Conservation (phyloP, 1,140 invertebrate genomes). For the honey bee (Apis mellifera) region Amel_HAv3.1 CM009934.2:2866001-2866500, state of each 20-base stretch:
- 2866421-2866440: conserved; percentile 11
- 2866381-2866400: background rate
- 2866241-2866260: background rate
- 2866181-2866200: background rate
- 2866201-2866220: conserved; percentile 8
- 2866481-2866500: conserved; percentile 7
- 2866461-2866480: background rate
- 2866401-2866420: conserved; percentile 12
- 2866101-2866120: too few relatives aligned
- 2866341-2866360: background rate
- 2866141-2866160: too few relatives aligned
- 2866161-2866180: background rate
- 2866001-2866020: too few relatives aligned
- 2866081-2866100: too few relatives aligned
- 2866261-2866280: too few relatives aligned
- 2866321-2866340: conserved; percentile 29
- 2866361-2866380: background rate
- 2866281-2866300: background rate
- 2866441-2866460: background rate
- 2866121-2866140: too few relatives aligned
- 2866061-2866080: too few relatives aligned
- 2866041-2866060: too few relatives aligned
- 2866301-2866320: background rate
- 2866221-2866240: background rate
- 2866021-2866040: too few relatives aligned